A percentile compares a stretch with the other conserved stretches of the same genome.
phyloP scores from a whole-genome alignment of 2,888 invertebrate species.

The Lasioglossum calceatum region DNA sequence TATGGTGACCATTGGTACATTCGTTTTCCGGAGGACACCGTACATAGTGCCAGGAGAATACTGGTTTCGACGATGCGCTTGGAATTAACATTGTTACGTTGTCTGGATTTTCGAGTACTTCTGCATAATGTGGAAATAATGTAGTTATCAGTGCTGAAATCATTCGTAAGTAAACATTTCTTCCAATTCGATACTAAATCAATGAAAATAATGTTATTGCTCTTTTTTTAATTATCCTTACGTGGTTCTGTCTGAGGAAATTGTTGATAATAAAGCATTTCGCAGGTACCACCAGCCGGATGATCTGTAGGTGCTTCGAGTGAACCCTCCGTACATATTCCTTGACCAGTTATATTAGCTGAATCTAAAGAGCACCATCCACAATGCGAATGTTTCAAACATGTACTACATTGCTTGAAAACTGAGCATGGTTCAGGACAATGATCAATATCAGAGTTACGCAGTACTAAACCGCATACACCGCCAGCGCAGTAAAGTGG shows the following conservation, averaged over 20 bases:
- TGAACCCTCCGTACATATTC: conserved; percentile 95
- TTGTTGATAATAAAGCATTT: conserved; percentile 83
- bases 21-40: conserved; percentile 97
- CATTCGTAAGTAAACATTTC: conserved; percentile 5
- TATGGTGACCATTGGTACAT: conserved; percentile 95
- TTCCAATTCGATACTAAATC: not conserved
- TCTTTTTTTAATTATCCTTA: conserved; percentile 60
- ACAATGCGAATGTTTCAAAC: conserved; percentile 94
- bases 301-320: conserved; percentile 88
- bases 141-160: conserved; percentile 68
- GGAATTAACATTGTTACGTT: conserved; percentile 72
- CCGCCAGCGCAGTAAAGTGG: conserved; percentile 96
- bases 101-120: conserved; percentile 58
- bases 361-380: conserved; percentile 95
- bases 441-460: conserved; percentile 87
- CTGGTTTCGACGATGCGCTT: conserved; percentile 71
- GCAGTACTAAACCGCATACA: conserved; percentile 93
- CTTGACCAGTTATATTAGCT: conserved; percentile 87
- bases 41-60: conserved; percentile 94
- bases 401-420: conserved; percentile 94
- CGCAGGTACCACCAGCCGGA: conserved; percentile 86
- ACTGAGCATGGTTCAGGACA: conserved; percentile 95
- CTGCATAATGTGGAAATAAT: conserved; percentile 61
- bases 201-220: not conserved
- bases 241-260: conserved; percentile 74